Percentiles rank a stretch among this genome's conserved stretches.
Conservation (phyloP, 2,888 invertebrate genomes). For the Morpho achilles region DNA sequence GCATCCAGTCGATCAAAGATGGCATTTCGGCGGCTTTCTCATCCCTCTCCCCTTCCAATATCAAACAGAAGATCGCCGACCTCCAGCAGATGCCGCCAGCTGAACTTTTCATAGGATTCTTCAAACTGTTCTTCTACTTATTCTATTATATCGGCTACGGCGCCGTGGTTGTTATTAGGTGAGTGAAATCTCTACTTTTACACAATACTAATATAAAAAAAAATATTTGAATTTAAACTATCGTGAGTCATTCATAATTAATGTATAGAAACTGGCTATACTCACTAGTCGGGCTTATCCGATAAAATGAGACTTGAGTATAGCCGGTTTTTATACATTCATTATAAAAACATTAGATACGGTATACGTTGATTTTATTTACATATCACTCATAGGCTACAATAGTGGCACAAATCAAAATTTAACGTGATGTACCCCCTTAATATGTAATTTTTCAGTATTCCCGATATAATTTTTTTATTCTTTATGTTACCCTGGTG, state of each 20-base stretch:
- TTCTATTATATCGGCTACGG: slow-evolving; percentile 93
- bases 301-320: too few species aligned
- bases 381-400: too few species aligned
- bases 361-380: neutral
- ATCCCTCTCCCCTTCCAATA: slow-evolving; percentile 92
- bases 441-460: too few species aligned
- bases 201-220: neutral
- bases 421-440: too few species aligned
- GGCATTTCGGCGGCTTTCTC: slow-evolving; percentile 87
- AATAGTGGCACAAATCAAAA: too few species aligned
- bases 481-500: too few species aligned
- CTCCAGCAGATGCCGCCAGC: slow-evolving; percentile 94
- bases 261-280: too few species aligned
- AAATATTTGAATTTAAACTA: too few species aligned
- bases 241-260: too few species aligned
- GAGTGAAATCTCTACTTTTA: slow-evolving; percentile 35
- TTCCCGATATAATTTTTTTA: too few species aligned
- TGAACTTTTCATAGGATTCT: slow-evolving; percentile 91
- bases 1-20: slow-evolving; percentile 89
- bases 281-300: too few species aligned
- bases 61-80: slow-evolving; percentile 92
- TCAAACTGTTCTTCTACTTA: slow-evolving; percentile 92
- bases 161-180: slow-evolving; percentile 85
- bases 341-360: neutral
- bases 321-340: too few species aligned